A percentile compares a stretch with the other conserved stretches of the same genome.
Conservation (phyloP, 2,888 invertebrate species). For the Chaetogeoica ovagalla region DNA sequence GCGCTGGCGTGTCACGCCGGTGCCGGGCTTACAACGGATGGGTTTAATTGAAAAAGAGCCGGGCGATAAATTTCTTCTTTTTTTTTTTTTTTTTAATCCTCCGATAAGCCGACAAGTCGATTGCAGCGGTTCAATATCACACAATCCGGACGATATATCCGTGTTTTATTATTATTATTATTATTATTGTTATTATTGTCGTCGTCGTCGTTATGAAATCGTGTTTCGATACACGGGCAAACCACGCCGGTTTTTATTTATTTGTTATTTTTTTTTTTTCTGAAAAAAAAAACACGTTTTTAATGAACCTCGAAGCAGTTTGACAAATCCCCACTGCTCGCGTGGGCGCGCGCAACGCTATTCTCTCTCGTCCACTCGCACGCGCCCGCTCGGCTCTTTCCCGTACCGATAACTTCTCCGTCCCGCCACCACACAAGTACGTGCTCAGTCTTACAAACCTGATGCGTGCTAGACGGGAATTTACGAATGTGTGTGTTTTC, state of each 20-base stretch:
- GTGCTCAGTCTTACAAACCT: conserved; percentile 38
- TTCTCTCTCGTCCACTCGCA: neutral
- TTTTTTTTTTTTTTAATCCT: conserved; percentile 19
- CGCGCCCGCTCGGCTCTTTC: no score
- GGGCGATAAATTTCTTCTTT: conserved; percentile 32
- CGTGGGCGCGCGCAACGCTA: conserved; percentile 35
- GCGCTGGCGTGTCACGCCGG: no score
- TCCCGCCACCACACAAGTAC: conserved; percentile 23
- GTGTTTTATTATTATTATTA: conserved; percentile 43
- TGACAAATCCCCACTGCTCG: conserved; percentile 51
- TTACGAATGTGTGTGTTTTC: conserved; percentile 46
- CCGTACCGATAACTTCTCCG: no score
- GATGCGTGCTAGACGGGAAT: conserved; percentile 29
- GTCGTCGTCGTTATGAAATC: conserved; percentile 29
- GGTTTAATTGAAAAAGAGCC: conserved; percentile 48
- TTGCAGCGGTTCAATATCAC: conserved; percentile 14
- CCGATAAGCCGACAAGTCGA: conserved; percentile 52
- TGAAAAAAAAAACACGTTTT: conserved; percentile 49
- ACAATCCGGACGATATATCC: conserved; percentile 26
- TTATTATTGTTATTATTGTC: no score
- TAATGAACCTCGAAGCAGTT: conserved; percentile 48
- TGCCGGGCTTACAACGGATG: conserved; percentile 27
- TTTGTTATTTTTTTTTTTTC: no score
- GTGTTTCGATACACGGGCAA: conserved; percentile 41
- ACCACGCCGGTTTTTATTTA: conserved; percentile 28